Evolutionary conservation across 1,140 invertebrate genomes (phyloP), one percentile per base, ranked within the genome.

Genomic region (Matsumurasca onukii): DNA sequence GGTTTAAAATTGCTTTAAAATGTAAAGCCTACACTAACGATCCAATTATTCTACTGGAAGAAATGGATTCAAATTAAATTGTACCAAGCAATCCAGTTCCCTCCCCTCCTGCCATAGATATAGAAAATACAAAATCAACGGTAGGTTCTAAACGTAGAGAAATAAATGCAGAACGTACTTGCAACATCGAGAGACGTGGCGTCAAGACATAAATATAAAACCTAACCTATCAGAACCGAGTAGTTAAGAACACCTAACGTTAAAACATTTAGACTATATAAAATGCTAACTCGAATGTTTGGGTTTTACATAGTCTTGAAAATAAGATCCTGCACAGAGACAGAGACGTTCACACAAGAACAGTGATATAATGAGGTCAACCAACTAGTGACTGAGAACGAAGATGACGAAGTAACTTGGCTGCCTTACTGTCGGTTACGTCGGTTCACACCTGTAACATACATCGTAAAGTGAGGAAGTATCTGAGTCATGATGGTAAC

Each of bases 371-470:
- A 24, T 31, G 24, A 48, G 62, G 27, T 48, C 31, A 65, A 65
- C 39, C 39, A 65, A 65, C 62, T 65, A 65, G 31, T 31, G 48
- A 31, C 31, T 65, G n/a, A 48, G 31, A 65, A 59, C 3, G 62
- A 65, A 45, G 31, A 48, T 65, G 62, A 65, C 48, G 31, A 31
- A 65, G 62, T 48, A 24, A 65, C 34, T 2, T 39, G 31, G 48
- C 45, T 45, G 62, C 20, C 48, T 30, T 69, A 69, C 68, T 69
- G 68, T 51, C 68, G 64, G 68, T 69, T 69, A 31, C 68, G 62
- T 57, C 68, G n/a, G n/a, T n/a, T 66, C 31, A 51, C 59, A 17
- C 68, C 68, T 69, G 61, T 31, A 69, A 55, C 34, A 39, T 39
- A 39, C 5, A 39, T n/a, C n/a, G n/a, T n/a, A n/a, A n/a, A n/a